Base-by-base conservation (phyloP, 2,888 invertebrate genomes). In the Palloptera scutellata region DNA sequence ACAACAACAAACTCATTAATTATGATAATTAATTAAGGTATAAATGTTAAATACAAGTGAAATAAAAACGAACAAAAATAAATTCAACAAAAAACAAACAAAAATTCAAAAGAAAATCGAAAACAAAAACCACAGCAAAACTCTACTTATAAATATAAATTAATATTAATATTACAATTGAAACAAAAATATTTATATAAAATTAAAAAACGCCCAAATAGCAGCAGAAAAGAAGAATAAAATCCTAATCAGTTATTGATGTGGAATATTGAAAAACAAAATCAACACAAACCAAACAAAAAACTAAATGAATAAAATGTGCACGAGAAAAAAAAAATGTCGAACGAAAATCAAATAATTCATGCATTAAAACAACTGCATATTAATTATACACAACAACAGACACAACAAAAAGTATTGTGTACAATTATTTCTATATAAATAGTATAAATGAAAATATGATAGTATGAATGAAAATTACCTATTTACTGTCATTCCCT, bases 31-130 rank as follows among this genome's bases (percentile, higher is more conserved):
- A 30, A 30, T 30, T 30, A 48, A 48, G 30, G 30, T 30, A 30
- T 30, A 58, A 51, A 67, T 30, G 43, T 15, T 30, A 64, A 64
- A 40, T 48, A 19, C n/a, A 69, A 40, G 41, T 48, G 10, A 42
- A 60, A 58, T 43, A 11, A 57, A 52, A 64, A 51, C 51, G 61
- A 64, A 66, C 57, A 48, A 66, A 15, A 58, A 61, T 20, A 60
- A 58, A 58, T 60, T 17, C 54, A 66, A 60, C 45, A 42, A 15
- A 66, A 48, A 60, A 52, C 53, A 54, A 57, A 60, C 48, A 53
- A 67, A 41, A 42, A 52, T n/a, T n/a, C n/a, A 6, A 63, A 52
- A 45, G 41, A 52, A 15, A 42, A 12, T 61, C 55, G 55, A 43
- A 51, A 20, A 42, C 19, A 59, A 19, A 45, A 60, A 58, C 20